Conservation (phyloP, 1,140 invertebrate species). For the Popillia japonica region DNA sequence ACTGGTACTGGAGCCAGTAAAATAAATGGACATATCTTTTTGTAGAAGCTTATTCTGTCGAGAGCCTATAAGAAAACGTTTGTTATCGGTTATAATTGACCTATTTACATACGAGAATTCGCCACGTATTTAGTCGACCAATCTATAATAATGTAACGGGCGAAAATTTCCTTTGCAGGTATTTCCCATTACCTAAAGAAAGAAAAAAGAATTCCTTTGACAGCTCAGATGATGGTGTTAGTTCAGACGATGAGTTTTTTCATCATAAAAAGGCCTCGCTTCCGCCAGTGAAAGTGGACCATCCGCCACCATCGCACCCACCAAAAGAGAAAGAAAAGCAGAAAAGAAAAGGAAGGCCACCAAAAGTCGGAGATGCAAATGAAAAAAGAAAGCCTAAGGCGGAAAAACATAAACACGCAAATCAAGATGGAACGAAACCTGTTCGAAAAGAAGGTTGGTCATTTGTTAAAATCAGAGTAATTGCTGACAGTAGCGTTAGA, state of each 20-base stretch:
- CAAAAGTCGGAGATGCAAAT: conserved; percentile 61
- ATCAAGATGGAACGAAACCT: neutral
- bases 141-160: too few relatives aligned
- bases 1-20: too few relatives aligned
- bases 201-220: conserved; percentile 72
- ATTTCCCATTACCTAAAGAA: conserved; percentile 77
- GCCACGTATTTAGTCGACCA: too few relatives aligned
- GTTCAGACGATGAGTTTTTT: conserved; percentile 70
- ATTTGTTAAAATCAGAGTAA: too few relatives aligned
- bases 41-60: too few relatives aligned
- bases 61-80: too few relatives aligned
- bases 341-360: conserved; percentile 60
- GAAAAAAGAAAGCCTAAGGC: conserved; percentile 58
- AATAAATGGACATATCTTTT: too few relatives aligned
- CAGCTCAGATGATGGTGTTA: conserved; percentile 72
- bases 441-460: neutral
- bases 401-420: conserved; percentile 43
- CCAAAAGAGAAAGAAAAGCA: conserved; percentile 42
- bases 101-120: too few relatives aligned
- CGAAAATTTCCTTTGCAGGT: conserved; percentile 50
- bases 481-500: too few relatives aligned
- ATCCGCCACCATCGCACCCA: conserved; percentile 53
- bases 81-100: too few relatives aligned
- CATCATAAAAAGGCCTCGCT: conserved; percentile 50
- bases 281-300: neutral